Evolutionary conservation across 2,888 invertebrate genomes (phyloP).

Genomic region (Nasonia oneida): DNA sequence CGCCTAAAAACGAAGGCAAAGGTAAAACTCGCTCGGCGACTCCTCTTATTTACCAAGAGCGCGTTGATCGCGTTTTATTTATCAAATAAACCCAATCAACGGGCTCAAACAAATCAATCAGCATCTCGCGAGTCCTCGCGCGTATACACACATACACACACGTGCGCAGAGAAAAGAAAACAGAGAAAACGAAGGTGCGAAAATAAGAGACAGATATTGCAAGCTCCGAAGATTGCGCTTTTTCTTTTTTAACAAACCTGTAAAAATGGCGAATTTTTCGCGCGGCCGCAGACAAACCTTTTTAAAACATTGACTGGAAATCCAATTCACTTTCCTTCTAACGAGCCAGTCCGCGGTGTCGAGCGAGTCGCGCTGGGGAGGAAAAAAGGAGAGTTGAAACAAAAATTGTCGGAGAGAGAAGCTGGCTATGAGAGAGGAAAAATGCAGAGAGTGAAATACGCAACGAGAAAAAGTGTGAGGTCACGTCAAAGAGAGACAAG

Average conservation of each 20-base stretch:
- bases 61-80: neutral
- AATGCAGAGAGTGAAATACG: neutral
- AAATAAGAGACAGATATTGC: neutral
- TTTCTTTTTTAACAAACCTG: neutral
- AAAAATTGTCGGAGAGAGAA: neutral
- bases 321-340: slow-evolving; percentile 2
- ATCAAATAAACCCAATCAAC: slow-evolving; percentile 24
- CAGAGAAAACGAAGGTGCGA: neutral
- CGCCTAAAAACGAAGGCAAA: neutral
- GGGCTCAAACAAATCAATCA: slow-evolving; percentile 25
- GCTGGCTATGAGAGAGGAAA: neutral
- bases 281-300: neutral
- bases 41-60: neutral
- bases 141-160: too few relatives aligned
- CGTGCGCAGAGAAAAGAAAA: neutral
- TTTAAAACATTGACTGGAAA: slow-evolving; percentile 11
- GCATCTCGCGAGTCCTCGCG: too few relatives aligned
- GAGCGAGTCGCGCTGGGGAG: neutral
- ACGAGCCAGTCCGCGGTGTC: slow-evolving; percentile 4
- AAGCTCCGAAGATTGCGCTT: too few relatives aligned
- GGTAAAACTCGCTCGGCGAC: neutral
- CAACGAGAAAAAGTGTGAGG: slow-evolving; percentile 4
- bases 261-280: neutral
- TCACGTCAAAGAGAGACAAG: slow-evolving; percentile 2
- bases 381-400: neutral